These are phyloP conservation scores for Lichenostomus cassidix DNA, from an alignment of 2,113 vertebrate genomes.

Conservation along the genomic window DNA sequence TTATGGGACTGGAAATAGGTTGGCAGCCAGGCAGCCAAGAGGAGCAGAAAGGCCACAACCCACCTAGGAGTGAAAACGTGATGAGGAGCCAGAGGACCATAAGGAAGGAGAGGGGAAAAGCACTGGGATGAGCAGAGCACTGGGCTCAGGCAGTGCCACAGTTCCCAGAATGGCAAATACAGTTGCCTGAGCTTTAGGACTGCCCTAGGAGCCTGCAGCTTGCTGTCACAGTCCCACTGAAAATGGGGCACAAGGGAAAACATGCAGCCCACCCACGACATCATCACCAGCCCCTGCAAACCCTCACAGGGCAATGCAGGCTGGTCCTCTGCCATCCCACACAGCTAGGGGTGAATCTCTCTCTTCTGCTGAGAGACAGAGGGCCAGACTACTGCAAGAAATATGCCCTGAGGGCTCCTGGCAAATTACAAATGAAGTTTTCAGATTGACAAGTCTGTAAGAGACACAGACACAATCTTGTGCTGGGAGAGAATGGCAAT, in stretches of 20 bases:
- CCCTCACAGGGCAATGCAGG: not conserved
- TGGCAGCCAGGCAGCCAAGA: not conserved
- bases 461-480: slow-evolving; percentile 7
- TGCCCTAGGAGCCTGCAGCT: not conserved
- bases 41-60: not conserved
- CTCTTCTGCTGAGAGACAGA: not conserved
- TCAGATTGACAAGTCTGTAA: slow-evolving; percentile 20
- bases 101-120: not conserved
- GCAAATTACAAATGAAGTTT: slow-evolving; percentile 24
- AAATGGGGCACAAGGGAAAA: not conserved
- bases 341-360: not conserved
- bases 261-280: not conserved
- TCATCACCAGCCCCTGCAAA: not conserved
- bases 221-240: not conserved
- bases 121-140: not conserved
- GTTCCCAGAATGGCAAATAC: not conserved
- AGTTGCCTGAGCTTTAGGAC: not conserved
- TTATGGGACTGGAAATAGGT: not conserved
- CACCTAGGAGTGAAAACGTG: not conserved
- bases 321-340: not conserved
- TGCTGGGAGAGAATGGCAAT: not conserved
- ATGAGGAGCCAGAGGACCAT: not conserved
- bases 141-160: not conserved
- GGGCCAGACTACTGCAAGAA: not conserved
- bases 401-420: not conserved